Base-by-base conservation (phyloP, 2,888 invertebrate species). In the Agrochola lota region DNA sequence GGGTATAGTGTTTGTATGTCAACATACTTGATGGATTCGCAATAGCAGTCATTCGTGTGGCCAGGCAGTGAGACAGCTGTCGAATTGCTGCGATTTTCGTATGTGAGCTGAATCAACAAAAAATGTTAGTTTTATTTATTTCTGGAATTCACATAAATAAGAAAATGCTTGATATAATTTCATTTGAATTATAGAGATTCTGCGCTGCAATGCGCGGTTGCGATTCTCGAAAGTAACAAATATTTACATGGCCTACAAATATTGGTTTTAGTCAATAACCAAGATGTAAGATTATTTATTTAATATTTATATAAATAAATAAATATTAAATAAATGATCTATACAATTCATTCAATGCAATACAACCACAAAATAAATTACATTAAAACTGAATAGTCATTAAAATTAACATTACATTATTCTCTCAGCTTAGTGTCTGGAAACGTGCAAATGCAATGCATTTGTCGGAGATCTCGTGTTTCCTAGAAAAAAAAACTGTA, bases 11-110 rank as follows among this genome's bases (percentile, higher is more conserved):
- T 55, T n/a, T 11, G 52, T 11, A 35, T 23, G 46, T 67, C 26
- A 46, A 26, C 0, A 26, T 9, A 62, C 30, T 46, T 67, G 74
- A 67, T 67, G 26, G 26, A 40, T 55, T 46, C 35, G 35, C 52
- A 80, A 80, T 67, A 79, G 26, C 59, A 55, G 55, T 74, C 74
- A 20, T 35, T 67, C 23, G 46, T 60, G 74, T 60, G 66, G 74
- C 35, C 40, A 35, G 1, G 17, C 43, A 9, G 59, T 8, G 43
- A 55, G 26, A 66, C 26, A 46, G 43, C 59, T 66, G 73, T 46
- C 66, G 11, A 30, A 43, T 26, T 9, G n/a, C 20, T 40, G 60
- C n/a, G 23, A 17, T 63, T n/a, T 49, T 26, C 3, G 20, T 15
- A 40, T n/a, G 20, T 64, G n/a, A 35, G 55, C 15, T 46, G n/a